A percentile compares a stretch with the other conserved stretches of the same genome.
Conservation (phyloP, 2,888 invertebrate species). For the Tipula helvola region DNA sequence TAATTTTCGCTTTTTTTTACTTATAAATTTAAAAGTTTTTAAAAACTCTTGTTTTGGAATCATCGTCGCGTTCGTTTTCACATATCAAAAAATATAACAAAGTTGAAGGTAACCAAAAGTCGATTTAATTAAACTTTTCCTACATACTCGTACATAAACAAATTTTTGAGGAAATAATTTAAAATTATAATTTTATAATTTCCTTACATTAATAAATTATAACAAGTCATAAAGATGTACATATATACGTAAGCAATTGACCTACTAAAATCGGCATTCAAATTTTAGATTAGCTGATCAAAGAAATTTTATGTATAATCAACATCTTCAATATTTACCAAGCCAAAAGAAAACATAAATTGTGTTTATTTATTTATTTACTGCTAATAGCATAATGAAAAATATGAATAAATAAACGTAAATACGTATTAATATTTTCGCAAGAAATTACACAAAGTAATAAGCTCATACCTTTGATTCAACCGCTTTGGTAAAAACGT, state of each 20-base stretch:
- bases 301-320: too few species aligned
- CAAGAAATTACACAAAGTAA: not conserved
- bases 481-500: not conserved
- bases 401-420: too few species aligned
- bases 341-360: too few species aligned
- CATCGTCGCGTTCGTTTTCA: not conserved
- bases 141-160: not conserved
- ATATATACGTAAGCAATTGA: too few species aligned
- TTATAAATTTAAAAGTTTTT: not conserved
- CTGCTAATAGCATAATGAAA: too few species aligned
- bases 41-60: not conserved
- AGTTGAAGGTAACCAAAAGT: not conserved
- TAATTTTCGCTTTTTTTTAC: not conserved
- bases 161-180: not conserved
- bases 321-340: too few species aligned
- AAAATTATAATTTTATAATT: too few species aligned
- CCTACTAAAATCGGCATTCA: too few species aligned
- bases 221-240: too few species aligned
- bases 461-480: not conserved
- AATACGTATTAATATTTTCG: not conserved
- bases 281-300: too few species aligned
- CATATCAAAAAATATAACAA: not conserved
- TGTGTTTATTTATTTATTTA: too few species aligned
- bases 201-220: too few species aligned
- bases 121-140: not conserved